These are phyloP conservation scores for Catostomus latipinnis DNA, from an alignment of 2,797 vertebrate species.

Conservation along the genomic window DNA sequence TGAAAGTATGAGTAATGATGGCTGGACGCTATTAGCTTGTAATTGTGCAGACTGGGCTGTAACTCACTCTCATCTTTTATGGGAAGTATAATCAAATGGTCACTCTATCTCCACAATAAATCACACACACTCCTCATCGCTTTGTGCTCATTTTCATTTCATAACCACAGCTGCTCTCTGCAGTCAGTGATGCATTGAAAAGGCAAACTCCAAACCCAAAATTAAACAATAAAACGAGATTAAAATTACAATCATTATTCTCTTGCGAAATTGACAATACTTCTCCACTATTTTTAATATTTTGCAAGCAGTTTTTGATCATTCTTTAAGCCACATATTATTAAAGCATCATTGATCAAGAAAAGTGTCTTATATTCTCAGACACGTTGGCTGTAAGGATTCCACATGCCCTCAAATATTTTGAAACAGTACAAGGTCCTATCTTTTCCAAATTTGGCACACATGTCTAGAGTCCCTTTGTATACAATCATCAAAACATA, in stretches of 20 bases:
- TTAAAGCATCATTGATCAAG: too few species aligned
- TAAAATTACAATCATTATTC: slow-evolving; percentile 9
- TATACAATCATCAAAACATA: background rate
- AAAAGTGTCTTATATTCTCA: too few species aligned
- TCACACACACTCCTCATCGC: slow-evolving; percentile 40
- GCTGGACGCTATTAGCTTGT: slow-evolving; percentile 66
- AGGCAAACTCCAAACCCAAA: slow-evolving; percentile 25
- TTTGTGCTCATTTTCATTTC: slow-evolving; percentile 37
- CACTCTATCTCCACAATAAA: slow-evolving; percentile 56
- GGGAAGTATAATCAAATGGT: slow-evolving; percentile 57
- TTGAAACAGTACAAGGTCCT: too few species aligned
- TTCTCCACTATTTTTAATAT: too few species aligned
- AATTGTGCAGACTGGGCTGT: slow-evolving; percentile 69
- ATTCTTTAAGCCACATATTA: too few species aligned
- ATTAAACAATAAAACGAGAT: slow-evolving; percentile 16
- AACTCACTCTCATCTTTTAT: slow-evolving; percentile 69
- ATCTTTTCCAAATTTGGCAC: too few species aligned
- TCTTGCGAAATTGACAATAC: background rate
- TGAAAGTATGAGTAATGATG: slow-evolving; percentile 68
- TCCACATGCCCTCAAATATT: too few species aligned
- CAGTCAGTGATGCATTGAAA: slow-evolving; percentile 28
- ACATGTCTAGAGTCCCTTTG: too few species aligned
- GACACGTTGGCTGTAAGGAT: too few species aligned
- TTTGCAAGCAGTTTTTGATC: too few species aligned
- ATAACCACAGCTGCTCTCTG: slow-evolving; percentile 51